Evolutionary conservation across 2,888 invertebrate species (phyloP), one percentile per base, ranked within the genome.

Genomic region (Hermaeophaga mercurialis): DNA sequence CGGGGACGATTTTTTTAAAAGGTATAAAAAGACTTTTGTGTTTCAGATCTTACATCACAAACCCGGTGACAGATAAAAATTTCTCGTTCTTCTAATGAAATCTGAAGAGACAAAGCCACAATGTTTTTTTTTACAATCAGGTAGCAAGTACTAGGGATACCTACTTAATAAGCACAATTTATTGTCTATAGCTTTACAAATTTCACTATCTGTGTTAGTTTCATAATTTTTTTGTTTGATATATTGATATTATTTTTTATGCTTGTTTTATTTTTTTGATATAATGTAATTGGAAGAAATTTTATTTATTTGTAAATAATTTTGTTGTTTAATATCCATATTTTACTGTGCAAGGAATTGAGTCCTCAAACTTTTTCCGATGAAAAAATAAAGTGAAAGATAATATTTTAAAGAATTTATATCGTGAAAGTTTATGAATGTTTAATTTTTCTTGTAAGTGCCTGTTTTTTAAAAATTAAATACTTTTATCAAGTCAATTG

Each of bases 11-110:
- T n/a, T n/a, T n/a, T n/a, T n/a, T n/a, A n/a, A n/a, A n/a, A n/a
- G n/a, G n/a, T n/a, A n/a, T n/a, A n/a, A n/a, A n/a, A n/a, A n/a
- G n/a, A n/a, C n/a, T n/a, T 15, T 46, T 47, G 54, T 48, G 62
- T 83, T 81, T 26, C 82, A 86, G 86, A 76, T 81, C 82, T 66
- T 86, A 85, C 81, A 85, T 86, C 76, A 81, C 83, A 71, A 86
- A 85, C 70, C 85, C 86, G 58, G 82, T 81, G 76, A 81, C 84
- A 59, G 85, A 85, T 78, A 85, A 83, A 75, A 85, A 85, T 73
- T 80, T 85, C 77, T 80, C 83, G 75, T 82, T 84, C 81, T 78
- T 84, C 79, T 84, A 79, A 82, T 33, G 45, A 50, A 58, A 58
- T 56, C 43, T 57, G 50, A 54, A 60, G 59, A 61, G 61, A 61